Evolutionary conservation across 2,888 invertebrate species (phyloP).

Genomic region (Agonum fuliginosum): DNA sequence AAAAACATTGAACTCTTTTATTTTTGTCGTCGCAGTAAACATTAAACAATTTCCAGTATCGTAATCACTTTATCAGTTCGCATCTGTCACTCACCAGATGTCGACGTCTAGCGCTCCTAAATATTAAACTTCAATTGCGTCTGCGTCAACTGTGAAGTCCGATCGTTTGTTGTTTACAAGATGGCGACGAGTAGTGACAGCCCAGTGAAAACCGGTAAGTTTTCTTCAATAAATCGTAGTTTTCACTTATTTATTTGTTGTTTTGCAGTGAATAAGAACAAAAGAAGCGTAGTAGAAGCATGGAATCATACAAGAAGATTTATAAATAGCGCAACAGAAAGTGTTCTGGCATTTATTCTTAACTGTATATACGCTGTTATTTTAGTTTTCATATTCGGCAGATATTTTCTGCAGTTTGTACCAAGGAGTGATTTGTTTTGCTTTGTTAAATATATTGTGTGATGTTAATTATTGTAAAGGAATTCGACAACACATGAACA

Average conservation of each 20-base stretch:
- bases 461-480: neutral
- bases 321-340: neutral
- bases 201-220: neutral
- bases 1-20: no score
- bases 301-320: neutral
- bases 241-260: neutral
- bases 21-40: no score
- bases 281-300: neutral
- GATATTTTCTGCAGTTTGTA: neutral
- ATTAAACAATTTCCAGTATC: no score
- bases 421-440: neutral
- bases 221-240: neutral
- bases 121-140: no score
- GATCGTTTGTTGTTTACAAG: conserved; percentile 27
- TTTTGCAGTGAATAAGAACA: neutral
- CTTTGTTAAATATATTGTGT: conserved; percentile 1
- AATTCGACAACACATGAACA: neutral
- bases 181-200: neutral
- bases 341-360: neutral
- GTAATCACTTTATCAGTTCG: no score
- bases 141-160: no score
- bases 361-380: neutral
- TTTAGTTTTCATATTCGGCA: neutral
- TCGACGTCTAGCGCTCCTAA: no score
- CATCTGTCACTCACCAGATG: no score